Percentiles rank a stretch among this genome's conserved stretches.
Evolutionary conservation across 2,797 vertebrate species (phyloP).

Genomic region (Macrochelys suwanniensis): DNA sequence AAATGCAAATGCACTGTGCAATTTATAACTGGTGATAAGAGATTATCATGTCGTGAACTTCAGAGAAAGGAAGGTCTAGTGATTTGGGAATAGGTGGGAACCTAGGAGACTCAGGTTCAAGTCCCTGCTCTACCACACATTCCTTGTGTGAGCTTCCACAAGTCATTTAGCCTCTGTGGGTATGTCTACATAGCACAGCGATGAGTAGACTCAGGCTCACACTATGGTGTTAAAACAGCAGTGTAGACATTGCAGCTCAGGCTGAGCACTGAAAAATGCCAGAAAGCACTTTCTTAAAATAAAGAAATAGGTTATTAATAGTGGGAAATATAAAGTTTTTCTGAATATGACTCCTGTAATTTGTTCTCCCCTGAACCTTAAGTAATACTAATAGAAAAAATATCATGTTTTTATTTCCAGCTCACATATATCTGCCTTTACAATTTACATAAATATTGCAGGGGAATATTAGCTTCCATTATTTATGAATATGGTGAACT

Average conservation of each 20-base stretch:
- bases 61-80: not conserved
- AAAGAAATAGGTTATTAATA: constrained; percentile 39
- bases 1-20: rapidly evolving
- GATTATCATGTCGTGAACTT: not conserved
- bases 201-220: not conserved
- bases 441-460: constrained; percentile 78
- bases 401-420: constrained; percentile 74
- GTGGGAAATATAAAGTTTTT: constrained; percentile 31
- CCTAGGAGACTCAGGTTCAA: not conserved
- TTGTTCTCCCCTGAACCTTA: constrained; percentile 58
- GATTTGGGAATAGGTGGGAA: not conserved
- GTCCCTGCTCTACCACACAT: not conserved
- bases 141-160: not conserved
- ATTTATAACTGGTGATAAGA: not conserved
- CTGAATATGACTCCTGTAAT: constrained; percentile 30
- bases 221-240: rapidly evolving
- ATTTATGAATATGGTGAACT: constrained; percentile 85
- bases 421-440: constrained; percentile 58
- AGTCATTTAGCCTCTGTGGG: not conserved
- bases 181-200: not conserved
- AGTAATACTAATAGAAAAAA: constrained; percentile 57
- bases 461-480: constrained; percentile 80
- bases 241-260: not conserved
- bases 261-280: constrained; percentile 48
- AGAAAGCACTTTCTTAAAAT: constrained; percentile 45